phyloP scores from a whole-genome alignment of 2,888 invertebrate species.

The Epicampocera succincta region DNA sequence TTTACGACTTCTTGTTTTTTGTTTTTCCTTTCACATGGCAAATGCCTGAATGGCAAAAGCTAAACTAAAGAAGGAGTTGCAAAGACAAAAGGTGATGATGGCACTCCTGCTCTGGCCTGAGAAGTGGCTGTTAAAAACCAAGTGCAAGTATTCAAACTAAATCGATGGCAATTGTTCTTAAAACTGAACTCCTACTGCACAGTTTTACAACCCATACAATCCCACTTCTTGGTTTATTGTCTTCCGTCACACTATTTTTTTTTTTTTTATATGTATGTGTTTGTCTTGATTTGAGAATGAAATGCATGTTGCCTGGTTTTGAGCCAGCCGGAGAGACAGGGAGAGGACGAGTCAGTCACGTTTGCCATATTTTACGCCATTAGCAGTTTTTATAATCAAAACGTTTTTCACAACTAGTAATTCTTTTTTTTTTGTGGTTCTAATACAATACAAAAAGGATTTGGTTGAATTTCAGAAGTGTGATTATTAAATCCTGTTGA shows the following conservation, averaged over 20 bases:
- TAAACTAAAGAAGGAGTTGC: constrained; percentile 7
- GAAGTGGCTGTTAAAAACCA: constrained; percentile 62
- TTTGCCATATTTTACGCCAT: constrained; percentile 51
- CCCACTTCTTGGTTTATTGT: constrained; percentile 6
- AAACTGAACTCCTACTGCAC: constrained; percentile 46
- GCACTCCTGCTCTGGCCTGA: constrained; percentile 10
- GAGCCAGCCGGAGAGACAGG: not conserved
- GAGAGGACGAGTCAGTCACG: constrained; percentile 28
- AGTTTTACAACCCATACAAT: constrained; percentile 2
- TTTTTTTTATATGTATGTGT: not conserved
- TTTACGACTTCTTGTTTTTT: too few relatives aligned
- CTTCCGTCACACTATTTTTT: constrained; percentile 33
- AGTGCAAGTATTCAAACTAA: constrained; percentile 53
- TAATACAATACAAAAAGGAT: not conserved
- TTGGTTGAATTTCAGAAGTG: not conserved
- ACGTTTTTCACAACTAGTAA: constrained; percentile 47
- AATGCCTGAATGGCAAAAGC: constrained; percentile 21
- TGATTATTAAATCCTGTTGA: too few relatives aligned
- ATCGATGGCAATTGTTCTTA: constrained; percentile 65
- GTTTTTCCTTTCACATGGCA: constrained; percentile 27
- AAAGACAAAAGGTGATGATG: constrained; percentile 33
- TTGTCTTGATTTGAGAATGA: constrained; percentile 7
- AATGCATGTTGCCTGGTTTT: constrained; percentile 3
- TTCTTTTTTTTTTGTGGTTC: too few relatives aligned
- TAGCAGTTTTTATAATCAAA: constrained; percentile 49